phyloP scores from a whole-genome alignment of 2,113 vertebrate species.

The Riparia riparia region DNA sequence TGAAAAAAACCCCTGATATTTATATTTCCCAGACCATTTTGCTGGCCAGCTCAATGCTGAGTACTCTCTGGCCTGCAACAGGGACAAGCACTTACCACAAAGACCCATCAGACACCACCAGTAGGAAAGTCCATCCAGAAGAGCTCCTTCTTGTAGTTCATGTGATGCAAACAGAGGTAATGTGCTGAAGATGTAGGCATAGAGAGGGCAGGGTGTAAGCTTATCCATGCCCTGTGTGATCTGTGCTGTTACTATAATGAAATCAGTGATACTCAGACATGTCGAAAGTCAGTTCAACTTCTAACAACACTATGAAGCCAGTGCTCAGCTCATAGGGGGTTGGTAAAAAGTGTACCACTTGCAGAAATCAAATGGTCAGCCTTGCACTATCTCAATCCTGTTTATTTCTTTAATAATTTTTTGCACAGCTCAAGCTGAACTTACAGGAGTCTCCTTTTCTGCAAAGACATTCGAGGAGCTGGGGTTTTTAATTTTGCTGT shows the following conservation, averaged over 20 bases:
- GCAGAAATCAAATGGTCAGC: background rate
- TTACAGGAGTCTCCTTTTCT: background rate
- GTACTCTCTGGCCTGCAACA: background rate
- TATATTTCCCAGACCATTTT: background rate
- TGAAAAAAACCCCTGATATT: background rate
- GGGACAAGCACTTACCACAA: background rate
- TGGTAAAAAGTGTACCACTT: fast-evolving
- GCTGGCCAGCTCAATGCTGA: background rate
- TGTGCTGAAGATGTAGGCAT: background rate
- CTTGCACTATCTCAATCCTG: background rate
- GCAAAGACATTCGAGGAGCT: background rate
- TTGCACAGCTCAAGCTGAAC: background rate
- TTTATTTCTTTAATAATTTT: background rate
- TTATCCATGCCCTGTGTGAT: background rate
- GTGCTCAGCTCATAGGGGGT: background rate
- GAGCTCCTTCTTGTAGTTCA: background rate
- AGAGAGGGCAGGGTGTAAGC: background rate
- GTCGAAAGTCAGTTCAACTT: background rate
- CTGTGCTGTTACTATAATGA: background rate
- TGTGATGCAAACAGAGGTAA: background rate
- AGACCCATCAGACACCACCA: background rate
- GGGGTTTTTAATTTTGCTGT: background rate
- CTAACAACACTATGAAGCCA: background rate
- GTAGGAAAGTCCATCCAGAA: background rate
- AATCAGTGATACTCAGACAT: background rate